A percentile compares a stretch with the other conserved stretches of the same genome.
These are phyloP conservation scores for Dynastes maya DNA, from an alignment of 2,888 invertebrate genomes.

Conservation along the genomic window DNA sequence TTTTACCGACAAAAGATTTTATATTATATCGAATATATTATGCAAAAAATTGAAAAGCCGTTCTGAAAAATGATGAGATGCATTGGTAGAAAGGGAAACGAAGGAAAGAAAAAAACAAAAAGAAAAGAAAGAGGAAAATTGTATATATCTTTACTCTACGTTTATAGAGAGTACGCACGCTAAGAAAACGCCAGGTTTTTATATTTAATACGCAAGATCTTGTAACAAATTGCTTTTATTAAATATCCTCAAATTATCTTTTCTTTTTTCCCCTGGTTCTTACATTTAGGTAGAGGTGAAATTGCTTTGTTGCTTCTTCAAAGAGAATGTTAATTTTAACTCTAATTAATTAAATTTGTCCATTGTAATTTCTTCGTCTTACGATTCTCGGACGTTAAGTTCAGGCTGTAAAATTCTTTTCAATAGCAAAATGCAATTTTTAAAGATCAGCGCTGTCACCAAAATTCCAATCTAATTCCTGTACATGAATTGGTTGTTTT, in stretches of 20 bases:
- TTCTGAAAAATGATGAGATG: slow-evolving; percentile 20
- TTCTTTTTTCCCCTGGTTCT: neutral
- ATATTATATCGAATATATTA: slow-evolving; percentile 42
- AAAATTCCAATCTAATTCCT: too few relatives aligned
- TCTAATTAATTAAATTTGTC: slow-evolving; percentile 37
- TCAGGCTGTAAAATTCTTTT: slow-evolving; percentile 1
- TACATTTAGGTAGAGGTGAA: slow-evolving; percentile 28
- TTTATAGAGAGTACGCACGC: too few relatives aligned
- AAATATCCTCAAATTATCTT: slow-evolving; percentile 11
- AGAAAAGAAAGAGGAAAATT: neutral
- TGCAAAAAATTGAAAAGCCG: slow-evolving; percentile 34
- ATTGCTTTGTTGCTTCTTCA: slow-evolving; percentile 20
- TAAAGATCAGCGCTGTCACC: too few relatives aligned
- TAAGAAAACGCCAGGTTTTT: too few relatives aligned
- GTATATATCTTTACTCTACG: neutral
- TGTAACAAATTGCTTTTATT: slow-evolving; percentile 18
- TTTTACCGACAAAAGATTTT: slow-evolving; percentile 39
- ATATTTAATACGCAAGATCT: too few relatives aligned
- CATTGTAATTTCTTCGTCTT: neutral
- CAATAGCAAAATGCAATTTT: too few relatives aligned
- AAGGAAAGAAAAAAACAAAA: neutral
- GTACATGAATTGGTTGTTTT: too few relatives aligned
- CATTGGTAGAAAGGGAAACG: neutral
- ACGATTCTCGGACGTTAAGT: neutral
- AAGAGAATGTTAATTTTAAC: slow-evolving; percentile 40